Percentiles rank a stretch among this genome's conserved stretches.
Conservation (phyloP, 2,888 invertebrate genomes). For the Aphodius granarius region DNA sequence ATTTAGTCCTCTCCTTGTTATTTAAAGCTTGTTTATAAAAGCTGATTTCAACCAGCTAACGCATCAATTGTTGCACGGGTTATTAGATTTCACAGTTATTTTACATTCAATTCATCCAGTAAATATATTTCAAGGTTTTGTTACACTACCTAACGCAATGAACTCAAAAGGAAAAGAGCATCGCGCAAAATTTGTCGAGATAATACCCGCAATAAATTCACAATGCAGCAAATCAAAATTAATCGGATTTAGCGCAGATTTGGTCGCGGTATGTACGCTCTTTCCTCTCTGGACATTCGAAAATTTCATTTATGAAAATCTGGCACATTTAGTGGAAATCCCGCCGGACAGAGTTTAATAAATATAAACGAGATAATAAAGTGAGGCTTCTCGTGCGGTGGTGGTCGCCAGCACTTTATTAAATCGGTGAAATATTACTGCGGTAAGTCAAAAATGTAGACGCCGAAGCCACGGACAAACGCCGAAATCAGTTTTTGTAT, state of each 20-base stretch:
- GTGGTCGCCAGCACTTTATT: constrained; percentile 1
- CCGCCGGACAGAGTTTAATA: constrained; percentile 1
- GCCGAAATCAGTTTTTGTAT: not conserved
- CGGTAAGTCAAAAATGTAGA: not conserved
- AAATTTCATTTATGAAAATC: not conserved
- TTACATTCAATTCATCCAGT: too few relatives aligned
- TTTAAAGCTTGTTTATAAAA: too few relatives aligned
- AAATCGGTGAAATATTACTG: constrained; percentile 7
- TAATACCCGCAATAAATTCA: not conserved
- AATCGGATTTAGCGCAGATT: not conserved
- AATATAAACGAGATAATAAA: constrained; percentile 9
- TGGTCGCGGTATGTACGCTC: not conserved
- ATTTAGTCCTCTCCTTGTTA: too few relatives aligned
- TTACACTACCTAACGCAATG: not conserved
- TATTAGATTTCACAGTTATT: too few relatives aligned
- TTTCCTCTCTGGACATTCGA: not conserved
- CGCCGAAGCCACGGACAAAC: not conserved
- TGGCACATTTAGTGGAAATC: not conserved
- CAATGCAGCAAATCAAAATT: not conserved
- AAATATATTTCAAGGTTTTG: not conserved
- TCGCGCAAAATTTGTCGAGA: not conserved
- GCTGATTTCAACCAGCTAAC: too few relatives aligned
- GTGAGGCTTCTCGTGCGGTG: not conserved
- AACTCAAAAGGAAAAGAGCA: not conserved
- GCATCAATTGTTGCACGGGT: too few relatives aligned